A percentile compares a stretch with the other conserved stretches of the same genome.
Conservation (phyloP, 2,888 invertebrate species). For the Auanema sp. region DNA sequence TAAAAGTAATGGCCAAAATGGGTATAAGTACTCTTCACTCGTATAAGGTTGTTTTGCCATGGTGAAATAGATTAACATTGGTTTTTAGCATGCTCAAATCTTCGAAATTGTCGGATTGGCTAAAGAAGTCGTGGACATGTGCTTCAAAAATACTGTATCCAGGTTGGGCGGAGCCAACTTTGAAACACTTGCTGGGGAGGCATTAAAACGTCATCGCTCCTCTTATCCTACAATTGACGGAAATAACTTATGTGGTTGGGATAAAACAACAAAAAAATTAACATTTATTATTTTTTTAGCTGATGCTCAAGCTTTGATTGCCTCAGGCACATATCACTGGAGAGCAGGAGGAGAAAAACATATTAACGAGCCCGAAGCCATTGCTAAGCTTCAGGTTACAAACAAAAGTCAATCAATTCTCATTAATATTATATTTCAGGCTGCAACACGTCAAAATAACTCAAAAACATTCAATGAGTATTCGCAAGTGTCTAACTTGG, state of each 20-base stretch:
- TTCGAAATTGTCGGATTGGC: conserved; percentile 96
- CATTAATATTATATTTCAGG: conserved; percentile 69
- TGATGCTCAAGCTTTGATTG: conserved; percentile 79
- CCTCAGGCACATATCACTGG: conserved; percentile 95
- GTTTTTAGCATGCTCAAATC: conserved; percentile 83
- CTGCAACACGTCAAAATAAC: conserved; percentile 83
- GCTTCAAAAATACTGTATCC: conserved; percentile 81
- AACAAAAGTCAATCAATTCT: conserved; percentile 3
- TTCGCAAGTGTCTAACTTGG: conserved; percentile 83
- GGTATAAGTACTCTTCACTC: conserved; percentile 97
- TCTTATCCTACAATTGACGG: conserved; percentile 55
- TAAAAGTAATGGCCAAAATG: conserved; percentile 98
- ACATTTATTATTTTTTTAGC: conserved; percentile 56
- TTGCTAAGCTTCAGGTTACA: conserved; percentile 77
- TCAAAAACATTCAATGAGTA: conserved; percentile 80
- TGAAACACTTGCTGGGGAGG: conserved; percentile 68
- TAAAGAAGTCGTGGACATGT: conserved; percentile 87
- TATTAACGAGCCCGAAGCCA: conserved; percentile 88
- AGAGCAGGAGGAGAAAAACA: conserved; percentile 87
- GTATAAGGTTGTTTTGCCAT: conserved; percentile 75
- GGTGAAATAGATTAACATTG: background rate
- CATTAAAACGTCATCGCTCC: conserved; percentile 57
- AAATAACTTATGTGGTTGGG: conserved; percentile 33
- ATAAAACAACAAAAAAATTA: background rate
- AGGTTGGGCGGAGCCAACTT: conserved; percentile 86